Base-by-base conservation (phyloP, 2,888 invertebrate genomes). In the Rotaria magnacalcarata region DNA sequence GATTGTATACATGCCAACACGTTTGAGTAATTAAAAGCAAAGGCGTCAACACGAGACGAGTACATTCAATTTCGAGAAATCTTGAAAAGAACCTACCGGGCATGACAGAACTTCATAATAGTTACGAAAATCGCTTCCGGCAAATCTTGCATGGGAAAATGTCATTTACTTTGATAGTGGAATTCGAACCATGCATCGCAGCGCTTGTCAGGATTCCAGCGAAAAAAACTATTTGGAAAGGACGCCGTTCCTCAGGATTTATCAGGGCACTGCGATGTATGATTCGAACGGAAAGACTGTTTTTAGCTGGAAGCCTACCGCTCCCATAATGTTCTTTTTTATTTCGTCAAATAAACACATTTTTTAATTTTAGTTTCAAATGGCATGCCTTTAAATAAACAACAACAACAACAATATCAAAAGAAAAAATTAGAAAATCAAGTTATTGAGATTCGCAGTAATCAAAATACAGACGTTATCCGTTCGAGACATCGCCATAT, bases 401-500 rank as follows among this genome's bases (percentile, higher is more conserved):
- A 19, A 67, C 16, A 27, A 67, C 16, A 27, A 67, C 67, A 67
- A 67, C 16, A 27, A n/a, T 27, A n/a, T 34, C 67, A 67, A 19
- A 34, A 67, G 34, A 67, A 19, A 41, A 67, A 41, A 67, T 7
- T 16, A 7, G 67, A 34, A 14, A 67, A 34, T 34, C 67, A 47
- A 80, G 47, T 0, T 43, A 11, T 80, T 47, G 24, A 80, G n/a
- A 80, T 80, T 24, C 80, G 80, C 2, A 80, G 80, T 80, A 80
- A 43, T 47, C 80, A 80, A n/a, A 80, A 80, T 24, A 80, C 24
- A 3, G 80, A 80, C 47, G 80, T 47, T 47, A 80, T 80, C 19
- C 80, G 80, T n/a, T 47, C 47, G 0, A 80, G 47, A 80, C 80
- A 80, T 24, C 80, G 80, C 4, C 80, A 80, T n/a, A 80, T 80